These are phyloP conservation scores for Apocrypta bakeri DNA, from an alignment of 1,140 invertebrate species.

Conservation along the genomic window DNA sequence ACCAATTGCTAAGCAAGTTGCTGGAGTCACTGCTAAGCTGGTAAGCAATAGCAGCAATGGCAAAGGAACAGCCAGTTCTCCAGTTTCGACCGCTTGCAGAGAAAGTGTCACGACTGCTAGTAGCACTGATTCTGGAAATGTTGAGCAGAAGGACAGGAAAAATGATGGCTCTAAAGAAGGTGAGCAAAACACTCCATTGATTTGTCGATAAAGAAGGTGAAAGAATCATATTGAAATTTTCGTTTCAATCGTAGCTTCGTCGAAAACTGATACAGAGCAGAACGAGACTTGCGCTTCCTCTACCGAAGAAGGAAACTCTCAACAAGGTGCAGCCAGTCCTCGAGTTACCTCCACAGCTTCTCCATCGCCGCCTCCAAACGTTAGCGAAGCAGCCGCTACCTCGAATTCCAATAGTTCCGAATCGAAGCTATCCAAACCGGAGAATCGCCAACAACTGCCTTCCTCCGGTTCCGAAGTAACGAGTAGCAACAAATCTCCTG, in stretches of 20 bases:
- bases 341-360: slow-evolving; percentile 67
- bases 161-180: slow-evolving; percentile 33
- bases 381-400: not conserved
- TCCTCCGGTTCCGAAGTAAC: slow-evolving; percentile 53
- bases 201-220: not conserved
- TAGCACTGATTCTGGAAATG: slow-evolving; percentile 23
- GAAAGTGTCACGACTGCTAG: slow-evolving; percentile 35
- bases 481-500: slow-evolving; percentile 61
- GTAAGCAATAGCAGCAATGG: slow-evolving; percentile 18
- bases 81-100: not conserved
- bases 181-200: not conserved
- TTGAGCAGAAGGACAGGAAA: slow-evolving; percentile 20
- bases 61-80: not conserved
- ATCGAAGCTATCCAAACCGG: slow-evolving; percentile 26
- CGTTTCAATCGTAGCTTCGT: not conserved
- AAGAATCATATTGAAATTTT: not conserved
- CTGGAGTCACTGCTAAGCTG: slow-evolving; percentile 29
- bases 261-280: slow-evolving; percentile 27
- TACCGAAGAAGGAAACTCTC: slow-evolving; percentile 45
- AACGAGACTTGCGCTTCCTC: slow-evolving; percentile 45
- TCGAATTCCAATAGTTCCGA: slow-evolving; percentile 35
- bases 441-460: slow-evolving; percentile 14
- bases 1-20: slow-evolving; percentile 58
- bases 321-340: slow-evolving; percentile 62
- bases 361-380: slow-evolving; percentile 61